A percentile compares a stretch with the other conserved stretches of the same genome.
Conservation (phyloP, 2,888 invertebrate species). For the Oligia latruncula region DNA sequence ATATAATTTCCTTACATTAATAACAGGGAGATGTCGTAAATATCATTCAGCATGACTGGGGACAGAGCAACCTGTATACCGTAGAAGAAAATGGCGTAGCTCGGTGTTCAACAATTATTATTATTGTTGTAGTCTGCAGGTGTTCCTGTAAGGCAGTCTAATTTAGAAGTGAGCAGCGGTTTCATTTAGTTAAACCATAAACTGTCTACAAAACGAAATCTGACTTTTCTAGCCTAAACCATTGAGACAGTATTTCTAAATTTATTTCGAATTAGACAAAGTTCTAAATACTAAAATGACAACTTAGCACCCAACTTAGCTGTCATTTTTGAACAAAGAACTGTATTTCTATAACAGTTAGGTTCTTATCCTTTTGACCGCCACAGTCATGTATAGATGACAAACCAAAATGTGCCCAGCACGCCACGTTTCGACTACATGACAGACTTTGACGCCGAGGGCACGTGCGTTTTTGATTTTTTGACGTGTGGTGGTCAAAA, state of each 20-base stretch:
- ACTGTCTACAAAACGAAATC: background rate
- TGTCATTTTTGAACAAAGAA: background rate
- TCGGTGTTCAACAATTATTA: slow-evolving; percentile 52
- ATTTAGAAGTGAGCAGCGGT: slow-evolving; percentile 46
- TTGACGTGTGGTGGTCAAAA: too few species aligned
- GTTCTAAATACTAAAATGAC: background rate
- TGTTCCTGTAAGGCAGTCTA: slow-evolving; percentile 21
- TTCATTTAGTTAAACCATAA: background rate
- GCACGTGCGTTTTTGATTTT: too few species aligned
- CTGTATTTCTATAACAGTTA: too few species aligned
- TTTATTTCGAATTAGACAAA: background rate
- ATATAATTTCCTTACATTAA: slow-evolving; percentile 25
- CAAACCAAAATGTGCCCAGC: too few species aligned
- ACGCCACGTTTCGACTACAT: too few species aligned
- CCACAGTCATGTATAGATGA: too few species aligned
- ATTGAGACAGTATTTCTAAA: background rate
- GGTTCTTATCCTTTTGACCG: too few species aligned
- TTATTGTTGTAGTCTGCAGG: slow-evolving; percentile 42
- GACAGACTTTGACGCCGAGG: too few species aligned
- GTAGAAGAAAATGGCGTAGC: slow-evolving; percentile 20
- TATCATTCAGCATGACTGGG: slow-evolving; percentile 26
- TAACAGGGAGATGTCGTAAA: slow-evolving; percentile 20
- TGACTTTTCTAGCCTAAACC: background rate
- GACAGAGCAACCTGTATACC: background rate
- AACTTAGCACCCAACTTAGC: background rate